Evolutionary conservation across 2,888 invertebrate species (phyloP).

Genomic region (Oscheius sp.): DNA sequence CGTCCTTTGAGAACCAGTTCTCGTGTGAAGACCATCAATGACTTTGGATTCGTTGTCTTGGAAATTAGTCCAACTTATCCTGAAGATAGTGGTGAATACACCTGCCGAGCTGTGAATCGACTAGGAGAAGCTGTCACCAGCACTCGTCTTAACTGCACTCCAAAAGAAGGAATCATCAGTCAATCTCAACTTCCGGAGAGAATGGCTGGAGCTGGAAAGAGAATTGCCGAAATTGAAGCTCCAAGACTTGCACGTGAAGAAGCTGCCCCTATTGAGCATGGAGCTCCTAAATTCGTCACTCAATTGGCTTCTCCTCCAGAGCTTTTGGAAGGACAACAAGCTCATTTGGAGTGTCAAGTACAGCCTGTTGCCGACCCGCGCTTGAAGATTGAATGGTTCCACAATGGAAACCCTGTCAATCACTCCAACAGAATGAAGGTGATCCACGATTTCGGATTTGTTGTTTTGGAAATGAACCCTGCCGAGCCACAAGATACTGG

Average conservation of each 20-base stretch:
- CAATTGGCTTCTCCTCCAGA: conserved; percentile 82
- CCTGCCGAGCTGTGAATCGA: conserved; percentile 56
- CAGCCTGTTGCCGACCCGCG: conserved; percentile 90
- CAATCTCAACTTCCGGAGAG: conserved; percentile 90
- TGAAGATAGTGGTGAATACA: conserved; percentile 78
- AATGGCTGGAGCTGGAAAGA: conserved; percentile 80
- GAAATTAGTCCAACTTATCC: conserved; percentile 93
- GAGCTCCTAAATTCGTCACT: conserved; percentile 87
- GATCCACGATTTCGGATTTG: conserved; percentile 88
- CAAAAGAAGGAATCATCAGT: conserved; percentile 83
- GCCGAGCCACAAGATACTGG: conserved; percentile 91
- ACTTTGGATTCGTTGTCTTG: conserved; percentile 95
- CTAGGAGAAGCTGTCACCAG: conserved; percentile 82
- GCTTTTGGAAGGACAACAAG: conserved; percentile 91
- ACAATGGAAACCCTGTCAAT: conserved; percentile 87
- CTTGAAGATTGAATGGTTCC: conserved; percentile 71
- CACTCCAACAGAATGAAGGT: conserved; percentile 76
- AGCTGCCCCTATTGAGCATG: conserved; percentile 77
- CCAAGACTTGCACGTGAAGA: conserved; percentile 54
- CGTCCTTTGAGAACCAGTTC: conserved; percentile 89
- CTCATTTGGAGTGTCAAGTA: conserved; percentile 92
- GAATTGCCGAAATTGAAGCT: conserved; percentile 69
- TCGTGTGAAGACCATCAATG: conserved; percentile 92
- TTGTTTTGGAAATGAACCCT: conserved; percentile 86
- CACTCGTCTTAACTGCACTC: conserved; percentile 86